phyloP scores from a whole-genome alignment of 30 jellyfish, hydroid and myxozoan genomes.

The Turritopsis rubra region DNA sequence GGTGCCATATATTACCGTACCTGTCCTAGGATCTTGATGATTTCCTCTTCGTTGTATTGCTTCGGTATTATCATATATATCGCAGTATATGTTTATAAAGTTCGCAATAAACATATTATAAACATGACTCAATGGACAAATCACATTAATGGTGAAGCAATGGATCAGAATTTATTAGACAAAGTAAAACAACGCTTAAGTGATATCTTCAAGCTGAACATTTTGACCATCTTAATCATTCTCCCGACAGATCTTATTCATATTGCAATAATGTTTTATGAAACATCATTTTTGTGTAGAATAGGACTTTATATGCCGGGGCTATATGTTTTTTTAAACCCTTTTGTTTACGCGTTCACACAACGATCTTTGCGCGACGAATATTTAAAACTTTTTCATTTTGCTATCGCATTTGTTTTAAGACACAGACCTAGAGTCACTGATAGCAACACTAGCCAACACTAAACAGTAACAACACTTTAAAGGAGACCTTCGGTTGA shows the following conservation, averaged over 20 bases:
- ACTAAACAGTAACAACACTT: too few relatives aligned
- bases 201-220: not conserved
- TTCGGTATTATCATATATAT: not conserved
- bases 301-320: not conserved
- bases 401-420: not conserved
- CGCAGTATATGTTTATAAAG: not conserved
- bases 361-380: not conserved
- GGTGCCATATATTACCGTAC: not conserved
- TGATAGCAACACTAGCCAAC: not conserved
- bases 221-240: not conserved
- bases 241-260: not conserved
- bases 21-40: not conserved
- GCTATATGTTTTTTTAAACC: not conserved
- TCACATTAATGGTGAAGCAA: not conserved
- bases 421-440: not conserved
- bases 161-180: not conserved
- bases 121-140: not conserved
- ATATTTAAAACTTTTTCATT: not conserved
- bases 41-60: not conserved
- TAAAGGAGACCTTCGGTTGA: too few relatives aligned
- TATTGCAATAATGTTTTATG: not conserved
- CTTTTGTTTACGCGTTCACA: not conserved
- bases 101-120: not conserved
- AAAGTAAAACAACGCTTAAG: not conserved
- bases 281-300: not conserved